phyloP scores from a whole-genome alignment of 1,140 invertebrate genomes.

The Scaptodrosophila lebanonensis region DNA sequence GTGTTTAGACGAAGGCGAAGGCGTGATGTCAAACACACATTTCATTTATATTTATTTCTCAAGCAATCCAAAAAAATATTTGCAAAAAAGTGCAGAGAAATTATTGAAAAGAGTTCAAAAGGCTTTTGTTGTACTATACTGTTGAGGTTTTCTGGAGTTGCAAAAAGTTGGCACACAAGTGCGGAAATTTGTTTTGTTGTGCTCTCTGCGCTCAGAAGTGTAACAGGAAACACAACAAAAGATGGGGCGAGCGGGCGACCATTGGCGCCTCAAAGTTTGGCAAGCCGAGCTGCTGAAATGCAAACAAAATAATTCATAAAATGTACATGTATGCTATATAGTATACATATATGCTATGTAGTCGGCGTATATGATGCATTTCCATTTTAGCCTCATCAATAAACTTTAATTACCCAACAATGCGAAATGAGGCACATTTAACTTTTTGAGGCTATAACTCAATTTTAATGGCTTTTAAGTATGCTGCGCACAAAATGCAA shows the following conservation, averaged over 20 bases:
- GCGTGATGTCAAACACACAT: no score
- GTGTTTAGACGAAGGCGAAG: no score
- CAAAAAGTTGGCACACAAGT: constrained; percentile 38
- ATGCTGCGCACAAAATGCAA: constrained; percentile 1
- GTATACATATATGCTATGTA: constrained; percentile 6
- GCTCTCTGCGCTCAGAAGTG: constrained; percentile 18
- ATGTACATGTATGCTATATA: constrained; percentile 9
- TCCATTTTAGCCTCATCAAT: no score
- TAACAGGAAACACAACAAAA: constrained; percentile 36
- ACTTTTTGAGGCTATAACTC: constrained; percentile 15
- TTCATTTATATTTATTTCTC: constrained; percentile 56
- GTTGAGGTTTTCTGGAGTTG: constrained; percentile 21
- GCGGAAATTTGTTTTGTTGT: constrained; percentile 43
- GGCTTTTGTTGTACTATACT: constrained; percentile 21
- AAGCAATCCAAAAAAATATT: constrained; percentile 19
- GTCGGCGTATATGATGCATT: no score
- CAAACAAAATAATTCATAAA: constrained; percentile 20
- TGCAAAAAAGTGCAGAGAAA: no score
- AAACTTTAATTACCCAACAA: no score
- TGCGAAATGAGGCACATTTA: constrained; percentile 1
- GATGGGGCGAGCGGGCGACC: not conserved
- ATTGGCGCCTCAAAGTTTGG: constrained; percentile 14
- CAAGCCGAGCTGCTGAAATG: no score
- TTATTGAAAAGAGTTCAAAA: constrained; percentile 66
- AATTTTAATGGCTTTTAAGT: constrained; percentile 6